Percentiles rank a stretch among this genome's conserved stretches.
Evolutionary conservation across 1,140 invertebrate genomes (phyloP).

Genomic region (Lucilia sericata): DNA sequence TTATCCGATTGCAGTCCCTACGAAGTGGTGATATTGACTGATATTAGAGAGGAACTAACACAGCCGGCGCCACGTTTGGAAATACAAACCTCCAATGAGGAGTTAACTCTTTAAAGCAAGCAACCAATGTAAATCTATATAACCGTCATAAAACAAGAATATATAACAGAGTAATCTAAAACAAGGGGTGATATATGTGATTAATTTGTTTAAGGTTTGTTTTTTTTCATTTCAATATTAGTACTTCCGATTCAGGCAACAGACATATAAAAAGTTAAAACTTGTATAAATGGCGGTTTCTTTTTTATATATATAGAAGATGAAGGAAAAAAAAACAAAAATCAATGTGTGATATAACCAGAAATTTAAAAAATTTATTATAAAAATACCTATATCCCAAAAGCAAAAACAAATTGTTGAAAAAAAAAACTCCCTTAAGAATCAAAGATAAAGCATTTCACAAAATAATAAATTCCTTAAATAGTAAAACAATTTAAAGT

Average conservation of each 20-base stretch:
- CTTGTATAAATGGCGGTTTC: slow-evolving; percentile 21
- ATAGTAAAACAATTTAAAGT: background rate
- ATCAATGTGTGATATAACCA: slow-evolving; percentile 29
- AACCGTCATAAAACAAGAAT: slow-evolving; percentile 15
- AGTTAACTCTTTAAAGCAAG: slow-evolving; percentile 60
- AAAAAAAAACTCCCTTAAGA: background rate
- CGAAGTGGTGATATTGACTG: slow-evolving; percentile 64
- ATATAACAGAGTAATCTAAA: background rate
- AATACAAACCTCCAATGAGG: slow-evolving; percentile 64
- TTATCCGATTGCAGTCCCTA: slow-evolving; percentile 75
- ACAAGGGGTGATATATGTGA: slow-evolving; percentile 3
- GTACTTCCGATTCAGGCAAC: background rate
- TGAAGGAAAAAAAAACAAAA: background rate
- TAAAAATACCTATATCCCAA: background rate
- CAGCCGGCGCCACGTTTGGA: slow-evolving; percentile 59
- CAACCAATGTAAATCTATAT: background rate
- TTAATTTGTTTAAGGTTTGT: background rate
- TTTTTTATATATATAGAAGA: background rate
- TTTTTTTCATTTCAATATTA: background rate
- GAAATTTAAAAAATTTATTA: slow-evolving; percentile 15
- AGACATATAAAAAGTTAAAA: slow-evolving; percentile 21
- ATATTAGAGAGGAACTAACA: slow-evolving; percentile 59
- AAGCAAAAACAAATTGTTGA: slow-evolving; percentile 18
- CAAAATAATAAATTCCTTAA: background rate
- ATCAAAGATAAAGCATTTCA: background rate